Evolutionary conservation across 2,888 invertebrate species (phyloP).

Genomic region (Empis stercorea): DNA sequence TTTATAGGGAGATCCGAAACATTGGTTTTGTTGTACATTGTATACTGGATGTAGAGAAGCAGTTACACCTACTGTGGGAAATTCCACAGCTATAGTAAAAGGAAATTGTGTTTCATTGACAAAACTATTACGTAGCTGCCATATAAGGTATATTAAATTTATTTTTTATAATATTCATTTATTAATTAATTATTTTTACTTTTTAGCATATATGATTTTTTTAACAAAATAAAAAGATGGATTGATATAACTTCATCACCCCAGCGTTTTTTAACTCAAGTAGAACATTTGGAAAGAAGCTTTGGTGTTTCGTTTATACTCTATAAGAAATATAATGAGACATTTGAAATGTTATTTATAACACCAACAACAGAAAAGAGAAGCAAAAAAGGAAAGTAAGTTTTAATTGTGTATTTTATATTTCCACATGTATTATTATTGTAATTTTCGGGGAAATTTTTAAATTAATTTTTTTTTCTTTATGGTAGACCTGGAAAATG

Average conservation of each 20-base stretch:
- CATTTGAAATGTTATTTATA: constrained; percentile 76
- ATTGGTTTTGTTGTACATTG: constrained; percentile 91
- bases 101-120: constrained; percentile 88
- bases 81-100: constrained; percentile 55
- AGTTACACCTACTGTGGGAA: constrained; percentile 65
- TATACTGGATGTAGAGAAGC: constrained; percentile 79
- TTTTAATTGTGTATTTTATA: background rate
- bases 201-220: constrained; percentile 77
- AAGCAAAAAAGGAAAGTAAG: constrained; percentile 30
- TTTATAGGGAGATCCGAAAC: constrained; percentile 71
- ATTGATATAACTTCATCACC: constrained; percentile 85
- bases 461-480: too few species aligned
- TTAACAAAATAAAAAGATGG: constrained; percentile 90
- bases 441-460: too few species aligned
- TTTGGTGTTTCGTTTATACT: constrained; percentile 91
- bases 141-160: constrained; percentile 62
- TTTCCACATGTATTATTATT: too few species aligned
- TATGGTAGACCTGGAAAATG: constrained; percentile 55
- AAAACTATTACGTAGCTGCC: constrained; percentile 73
- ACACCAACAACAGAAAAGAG: constrained; percentile 39
- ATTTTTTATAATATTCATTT: too few species aligned
- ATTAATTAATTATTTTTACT: too few species aligned
- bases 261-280: constrained; percentile 66
- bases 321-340: constrained; percentile 80
- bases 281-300: constrained; percentile 73